Base-by-base conservation (phyloP, 2,113 vertebrate species). In the Trachemys scripta region DNA sequence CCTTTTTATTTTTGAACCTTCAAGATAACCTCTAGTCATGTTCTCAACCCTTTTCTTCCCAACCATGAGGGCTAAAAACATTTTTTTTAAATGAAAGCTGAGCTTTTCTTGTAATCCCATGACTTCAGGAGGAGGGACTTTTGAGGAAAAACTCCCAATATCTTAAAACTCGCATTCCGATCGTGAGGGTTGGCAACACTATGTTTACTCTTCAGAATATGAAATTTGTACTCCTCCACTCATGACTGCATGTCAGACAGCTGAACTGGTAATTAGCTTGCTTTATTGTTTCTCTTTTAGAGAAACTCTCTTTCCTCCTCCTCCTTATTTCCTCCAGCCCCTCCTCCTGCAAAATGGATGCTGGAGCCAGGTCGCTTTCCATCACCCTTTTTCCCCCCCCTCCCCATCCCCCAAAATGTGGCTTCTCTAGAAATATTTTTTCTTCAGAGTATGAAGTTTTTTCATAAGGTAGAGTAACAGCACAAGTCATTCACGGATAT, bases 1-100 rank as follows among this genome's bases (percentile, higher is more conserved):
- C 83, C 62, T 96, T 94, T 92, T 88, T 84, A 22, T 80, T 94
- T 97, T 90, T 84, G 80, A 90, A 27, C 47, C 96, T 96, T 90
- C 90, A 82, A 62, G 29, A 78, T 91, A 88, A 93, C 76, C 38
- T 93, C 35, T 56, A 56, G 85, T 90, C 92, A 84, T 92, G 53
- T 79, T 84, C 89, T 93, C 94, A 92, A 89, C 76, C 53, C 87
- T 93, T 85, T 89, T 45, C 17, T 49, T 95, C 87, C 88, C 78
- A 97, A 93, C 81, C 53, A 62, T 84, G 89, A 53, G 90, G 10
- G 38, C 42, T 84, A 76, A 76, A 76, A 80, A 78, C 86, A 24
- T 13, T 47, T 22, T 45, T 62, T 53, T 89, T 59, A 95, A 87
- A 94, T 79, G 65, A 95, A 95, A 87, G 24, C 76, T 88, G 54